A percentile compares a stretch with the other conserved stretches of the same genome.
Evolutionary conservation across 2,113 vertebrate species (phyloP).

Genomic region (Antennarius striatus): DNA sequence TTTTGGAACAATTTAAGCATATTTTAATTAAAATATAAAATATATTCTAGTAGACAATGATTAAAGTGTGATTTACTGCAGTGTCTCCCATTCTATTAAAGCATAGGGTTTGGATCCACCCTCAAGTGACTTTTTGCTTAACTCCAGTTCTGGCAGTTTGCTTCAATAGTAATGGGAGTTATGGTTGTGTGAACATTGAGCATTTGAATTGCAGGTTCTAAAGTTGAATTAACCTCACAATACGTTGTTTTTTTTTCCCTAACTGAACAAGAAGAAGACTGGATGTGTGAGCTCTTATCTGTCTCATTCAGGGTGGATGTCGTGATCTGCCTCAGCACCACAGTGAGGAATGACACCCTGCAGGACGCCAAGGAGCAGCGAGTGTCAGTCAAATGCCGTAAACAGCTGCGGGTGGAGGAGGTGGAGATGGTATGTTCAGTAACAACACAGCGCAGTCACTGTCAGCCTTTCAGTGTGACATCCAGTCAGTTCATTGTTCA

Average conservation of each 20-base stretch:
- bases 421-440: slow-evolving; percentile 89
- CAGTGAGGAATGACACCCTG: slow-evolving; percentile 93
- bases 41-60: no score
- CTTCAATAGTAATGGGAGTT: no score
- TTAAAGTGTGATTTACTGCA: no score
- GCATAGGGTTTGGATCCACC: no score
- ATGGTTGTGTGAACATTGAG: background rate
- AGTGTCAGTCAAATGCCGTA: slow-evolving; percentile 93
- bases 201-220: no score
- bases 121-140: no score
- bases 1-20: no score
- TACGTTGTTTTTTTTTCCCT: no score
- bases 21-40: no score
- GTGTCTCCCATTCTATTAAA: no score
- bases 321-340: slow-evolving; percentile 95
- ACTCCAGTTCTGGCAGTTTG: no score
- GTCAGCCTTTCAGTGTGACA: background rate
- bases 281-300: background rate
- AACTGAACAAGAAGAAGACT: background rate
- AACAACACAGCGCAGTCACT: background rate
- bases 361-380: slow-evolving; percentile 94
- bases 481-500: background rate
- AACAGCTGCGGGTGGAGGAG: slow-evolving; percentile 93
- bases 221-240: no score
- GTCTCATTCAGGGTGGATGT: slow-evolving; percentile 87